Percentiles rank a stretch among this genome's conserved stretches.
phyloP scores from a whole-genome alignment of 2,888 invertebrate genomes.

The Latheticus oryzae region DNA sequence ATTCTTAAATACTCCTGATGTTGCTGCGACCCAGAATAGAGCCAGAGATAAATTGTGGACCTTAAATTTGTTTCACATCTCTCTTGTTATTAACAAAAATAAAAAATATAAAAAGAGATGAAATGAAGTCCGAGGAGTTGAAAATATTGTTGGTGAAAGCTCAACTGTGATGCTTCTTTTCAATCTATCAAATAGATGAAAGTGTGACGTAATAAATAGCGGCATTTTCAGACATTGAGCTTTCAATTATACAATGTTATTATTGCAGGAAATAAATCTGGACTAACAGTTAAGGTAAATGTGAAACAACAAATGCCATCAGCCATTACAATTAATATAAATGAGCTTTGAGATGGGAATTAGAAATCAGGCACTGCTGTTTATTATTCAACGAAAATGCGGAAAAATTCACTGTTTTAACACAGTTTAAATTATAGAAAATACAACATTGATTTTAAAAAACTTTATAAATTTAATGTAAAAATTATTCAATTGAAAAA shows the following conservation, averaged over 20 bases:
- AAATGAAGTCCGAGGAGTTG: not conserved
- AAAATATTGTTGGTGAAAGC: not conserved
- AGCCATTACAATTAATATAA: conserved; percentile 17
- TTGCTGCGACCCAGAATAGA: conserved; percentile 39
- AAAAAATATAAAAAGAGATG: conserved; percentile 11
- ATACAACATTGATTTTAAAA: no score
- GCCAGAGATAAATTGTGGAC: conserved; percentile 36
- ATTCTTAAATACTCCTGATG: conserved; percentile 55
- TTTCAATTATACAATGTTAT: conserved; percentile 11
- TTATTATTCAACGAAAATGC: conserved; percentile 19
- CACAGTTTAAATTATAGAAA: no score
- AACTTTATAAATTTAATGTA: no score
- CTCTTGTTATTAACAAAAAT: conserved; percentile 7
- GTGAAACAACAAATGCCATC: conserved; percentile 3
- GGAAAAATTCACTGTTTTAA: no score
- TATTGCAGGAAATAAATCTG: conserved; percentile 12
- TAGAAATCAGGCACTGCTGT: conserved; percentile 8
- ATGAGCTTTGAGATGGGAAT: conserved; percentile 10
- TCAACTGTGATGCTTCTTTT: not conserved
- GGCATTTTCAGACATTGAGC: no score
- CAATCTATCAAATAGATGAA: conserved; percentile 19
- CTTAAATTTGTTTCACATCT: conserved; percentile 26
- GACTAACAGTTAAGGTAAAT: no score
- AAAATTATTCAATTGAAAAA: no score
- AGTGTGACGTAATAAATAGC: conserved; percentile 17